Evolutionary conservation across 2,113 vertebrate species (phyloP).

Genomic region (Fregata magnificens): DNA sequence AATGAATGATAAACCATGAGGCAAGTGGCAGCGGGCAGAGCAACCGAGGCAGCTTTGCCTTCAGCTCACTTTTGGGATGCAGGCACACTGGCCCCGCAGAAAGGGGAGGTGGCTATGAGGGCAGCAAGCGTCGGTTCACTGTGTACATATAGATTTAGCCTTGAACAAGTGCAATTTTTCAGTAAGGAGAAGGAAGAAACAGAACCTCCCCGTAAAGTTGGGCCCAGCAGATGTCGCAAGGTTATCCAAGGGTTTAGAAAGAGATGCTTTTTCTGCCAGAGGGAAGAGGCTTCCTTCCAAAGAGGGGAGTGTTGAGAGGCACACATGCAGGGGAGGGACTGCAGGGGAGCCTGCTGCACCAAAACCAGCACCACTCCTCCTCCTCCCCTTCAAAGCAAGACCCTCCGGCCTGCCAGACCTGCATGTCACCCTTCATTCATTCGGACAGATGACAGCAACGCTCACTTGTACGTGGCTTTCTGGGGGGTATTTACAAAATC

Average conservation of each 20-base stretch:
- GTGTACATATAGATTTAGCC: fast-evolving
- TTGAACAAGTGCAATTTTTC: neutral
- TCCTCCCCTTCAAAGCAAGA: neutral
- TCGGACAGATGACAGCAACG: neutral
- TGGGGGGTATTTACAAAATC: neutral
- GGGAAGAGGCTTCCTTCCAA: neutral
- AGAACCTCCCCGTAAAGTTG: neutral
- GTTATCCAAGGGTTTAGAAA: neutral
- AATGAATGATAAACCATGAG: neutral
- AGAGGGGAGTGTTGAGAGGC: neutral
- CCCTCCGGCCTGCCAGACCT: neutral
- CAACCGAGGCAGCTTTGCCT: neutral
- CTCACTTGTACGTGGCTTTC: neutral
- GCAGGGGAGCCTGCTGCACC: neutral
- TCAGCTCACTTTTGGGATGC: neutral
- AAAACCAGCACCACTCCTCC: neutral
- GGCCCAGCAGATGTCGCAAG: neutral
- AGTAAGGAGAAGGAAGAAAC: neutral
- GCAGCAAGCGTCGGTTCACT: neutral
- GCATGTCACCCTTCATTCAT: neutral
- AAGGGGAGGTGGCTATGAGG: neutral
- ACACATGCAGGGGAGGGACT: neutral
- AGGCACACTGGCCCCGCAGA: fast-evolving
- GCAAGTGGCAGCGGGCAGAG: fast-evolving
- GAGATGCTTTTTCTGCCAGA: neutral